phyloP scores from a whole-genome alignment of 2,113 vertebrate genomes.

The Alouatta palliata region DNA sequence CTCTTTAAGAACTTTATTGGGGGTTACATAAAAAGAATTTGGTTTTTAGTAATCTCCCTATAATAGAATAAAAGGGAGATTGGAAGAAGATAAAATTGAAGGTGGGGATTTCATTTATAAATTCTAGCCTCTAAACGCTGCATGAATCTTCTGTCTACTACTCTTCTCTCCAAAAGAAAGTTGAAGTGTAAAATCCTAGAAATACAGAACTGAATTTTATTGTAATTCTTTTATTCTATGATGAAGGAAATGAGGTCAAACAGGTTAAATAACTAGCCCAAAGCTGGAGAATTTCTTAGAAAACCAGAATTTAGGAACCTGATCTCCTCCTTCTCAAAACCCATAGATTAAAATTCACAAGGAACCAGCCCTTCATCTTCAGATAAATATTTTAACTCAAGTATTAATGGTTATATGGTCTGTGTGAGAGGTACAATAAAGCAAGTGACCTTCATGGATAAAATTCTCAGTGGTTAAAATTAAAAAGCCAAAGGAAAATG shows the following conservation, averaged over 20 bases:
- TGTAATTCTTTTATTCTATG: neutral
- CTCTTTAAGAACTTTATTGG: neutral
- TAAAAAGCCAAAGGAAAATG: slow-evolving; percentile 66
- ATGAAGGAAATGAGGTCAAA: neutral
- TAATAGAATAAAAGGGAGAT: neutral
- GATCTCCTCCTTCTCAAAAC: neutral
- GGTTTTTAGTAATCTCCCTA: neutral
- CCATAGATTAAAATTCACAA: neutral
- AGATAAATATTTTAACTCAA: slow-evolving; percentile 57
- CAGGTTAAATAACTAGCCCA: slow-evolving; percentile 30
- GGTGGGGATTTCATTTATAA: neutral
- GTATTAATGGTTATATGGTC: slow-evolving; percentile 33
- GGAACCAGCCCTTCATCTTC: slow-evolving; percentile 11
- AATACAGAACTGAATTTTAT: neutral
- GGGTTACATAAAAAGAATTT: neutral
- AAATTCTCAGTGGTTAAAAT: slow-evolving; percentile 56
- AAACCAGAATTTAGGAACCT: neutral
- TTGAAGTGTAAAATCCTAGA: neutral
- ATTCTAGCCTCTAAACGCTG: neutral
- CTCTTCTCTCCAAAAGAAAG: neutral
- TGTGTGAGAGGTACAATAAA: neutral
- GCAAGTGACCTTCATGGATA: slow-evolving; percentile 48
- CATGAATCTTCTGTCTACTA: neutral
- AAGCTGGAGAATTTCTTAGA: neutral
- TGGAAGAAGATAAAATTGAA: neutral